A percentile compares a stretch with the other conserved stretches of the same genome.
These are phyloP conservation scores for Indri indri DNA, from an alignment of 2,113 vertebrate species.

Conservation along the genomic window DNA sequence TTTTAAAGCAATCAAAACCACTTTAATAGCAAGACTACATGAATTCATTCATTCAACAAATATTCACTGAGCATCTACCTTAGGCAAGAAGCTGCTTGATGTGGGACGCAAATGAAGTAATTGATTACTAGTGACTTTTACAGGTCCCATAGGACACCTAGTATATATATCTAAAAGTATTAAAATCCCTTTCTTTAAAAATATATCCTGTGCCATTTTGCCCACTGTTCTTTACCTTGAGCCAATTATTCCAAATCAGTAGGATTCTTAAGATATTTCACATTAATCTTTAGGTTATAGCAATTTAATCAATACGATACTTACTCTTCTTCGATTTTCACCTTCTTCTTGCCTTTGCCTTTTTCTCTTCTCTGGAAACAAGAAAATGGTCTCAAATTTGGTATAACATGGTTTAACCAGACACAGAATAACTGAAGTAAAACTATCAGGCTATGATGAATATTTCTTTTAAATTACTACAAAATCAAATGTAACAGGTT, in stretches of 20 bases:
- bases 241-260: background rate
- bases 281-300: background rate
- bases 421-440: background rate
- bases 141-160: background rate
- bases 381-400: conserved; percentile 52
- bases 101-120: background rate
- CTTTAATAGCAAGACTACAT: background rate
- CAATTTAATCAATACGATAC: conserved; percentile 67
- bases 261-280: conserved; percentile 12
- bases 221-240: background rate
- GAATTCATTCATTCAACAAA: background rate
- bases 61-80: background rate
- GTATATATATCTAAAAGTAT: background rate
- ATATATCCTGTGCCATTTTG: background rate
- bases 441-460: background rate
- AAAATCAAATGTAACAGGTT: conserved; percentile 34
- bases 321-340: conserved; percentile 90
- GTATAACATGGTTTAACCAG: conserved; percentile 36
- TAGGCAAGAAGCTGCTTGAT: background rate
- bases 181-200: conserved; percentile 38
- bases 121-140: background rate
- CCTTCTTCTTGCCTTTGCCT: conserved; percentile 91
- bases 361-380: conserved; percentile 92
- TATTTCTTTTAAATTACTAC: conserved; percentile 46
- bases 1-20: conserved; percentile 46